Conservation (phyloP, 2,797 vertebrate species). For the Chloroceryle amazona region DNA sequence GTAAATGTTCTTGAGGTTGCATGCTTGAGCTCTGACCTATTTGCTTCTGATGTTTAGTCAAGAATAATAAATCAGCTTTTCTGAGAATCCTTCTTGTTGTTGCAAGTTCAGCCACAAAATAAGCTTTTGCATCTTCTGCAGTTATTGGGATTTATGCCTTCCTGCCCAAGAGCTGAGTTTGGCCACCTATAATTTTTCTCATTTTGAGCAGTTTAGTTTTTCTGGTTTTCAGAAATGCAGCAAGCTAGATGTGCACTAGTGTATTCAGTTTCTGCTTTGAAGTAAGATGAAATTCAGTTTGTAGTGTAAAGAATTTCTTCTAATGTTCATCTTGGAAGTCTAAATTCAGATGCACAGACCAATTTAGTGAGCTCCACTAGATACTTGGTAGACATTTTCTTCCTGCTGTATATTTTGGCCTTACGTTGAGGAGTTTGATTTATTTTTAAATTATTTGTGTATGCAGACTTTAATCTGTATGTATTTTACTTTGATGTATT, state of each 20-base stretch:
- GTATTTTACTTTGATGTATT: conserved; percentile 80
- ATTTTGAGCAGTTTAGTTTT: conserved; percentile 60
- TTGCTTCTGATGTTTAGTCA: conserved; percentile 25
- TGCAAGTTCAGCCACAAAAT: conserved; percentile 62
- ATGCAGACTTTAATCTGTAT: conserved; percentile 78
- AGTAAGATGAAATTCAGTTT: conserved; percentile 29
- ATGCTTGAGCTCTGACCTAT: conserved; percentile 52
- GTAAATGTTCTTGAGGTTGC: conserved; percentile 36
- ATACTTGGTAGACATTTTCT: conserved; percentile 50
- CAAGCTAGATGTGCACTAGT: conserved; percentile 45
- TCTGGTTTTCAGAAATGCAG: conserved; percentile 65
- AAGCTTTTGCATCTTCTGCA: conserved; percentile 50
- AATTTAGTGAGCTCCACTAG: conserved; percentile 54
- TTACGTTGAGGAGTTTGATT: conserved; percentile 74
- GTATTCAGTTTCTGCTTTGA: conserved; percentile 29
- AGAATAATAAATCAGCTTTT: conserved; percentile 61
- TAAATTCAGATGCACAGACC: conserved; percentile 48
- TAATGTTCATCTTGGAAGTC: conserved; percentile 33
- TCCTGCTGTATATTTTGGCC: conserved; percentile 74
- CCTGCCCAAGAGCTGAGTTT: conserved; percentile 53
- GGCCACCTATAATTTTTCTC: conserved; percentile 58
- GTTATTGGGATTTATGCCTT: conserved; percentile 62
- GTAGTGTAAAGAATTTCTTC: neutral
- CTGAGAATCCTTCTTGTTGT: conserved; percentile 40
- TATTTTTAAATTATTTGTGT: conserved; percentile 85